These are phyloP conservation scores for Notodonta dromedarius DNA, from an alignment of 2,888 invertebrate species.

Conservation along the genomic window DNA sequence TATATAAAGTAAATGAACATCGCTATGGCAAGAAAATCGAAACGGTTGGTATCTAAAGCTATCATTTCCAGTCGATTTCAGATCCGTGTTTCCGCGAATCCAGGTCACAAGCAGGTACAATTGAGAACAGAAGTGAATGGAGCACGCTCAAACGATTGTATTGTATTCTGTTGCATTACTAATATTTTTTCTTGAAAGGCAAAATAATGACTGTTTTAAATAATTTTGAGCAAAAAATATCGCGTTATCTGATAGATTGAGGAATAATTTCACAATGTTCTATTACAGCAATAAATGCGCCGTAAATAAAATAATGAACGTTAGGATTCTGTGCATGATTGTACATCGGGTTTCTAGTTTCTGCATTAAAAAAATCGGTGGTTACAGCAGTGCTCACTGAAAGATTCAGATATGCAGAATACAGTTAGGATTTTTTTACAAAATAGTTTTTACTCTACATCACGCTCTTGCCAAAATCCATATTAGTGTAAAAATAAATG, in stretches of 20 bases:
- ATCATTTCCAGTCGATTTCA: constrained; percentile 31
- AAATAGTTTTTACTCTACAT: too few species aligned
- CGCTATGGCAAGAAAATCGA: neutral
- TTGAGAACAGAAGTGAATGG: constrained; percentile 16
- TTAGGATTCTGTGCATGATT: constrained; percentile 14
- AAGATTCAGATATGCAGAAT: too few species aligned
- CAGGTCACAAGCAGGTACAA: constrained; percentile 29
- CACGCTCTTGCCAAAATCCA: too few species aligned
- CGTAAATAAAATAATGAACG: too few species aligned
- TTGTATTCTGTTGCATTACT: constrained; percentile 17
- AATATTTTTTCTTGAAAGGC: too few species aligned
- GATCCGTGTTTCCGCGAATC: constrained; percentile 21
- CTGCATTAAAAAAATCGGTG: neutral
- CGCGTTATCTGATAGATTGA: too few species aligned
- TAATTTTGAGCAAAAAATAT: too few species aligned
- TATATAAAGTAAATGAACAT: neutral
- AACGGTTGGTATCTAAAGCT: constrained; percentile 7
- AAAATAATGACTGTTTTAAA: too few species aligned
- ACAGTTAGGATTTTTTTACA: too few species aligned
- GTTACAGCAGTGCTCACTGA: neutral
- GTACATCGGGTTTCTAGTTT: constrained; percentile 14
- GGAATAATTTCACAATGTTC: too few species aligned
- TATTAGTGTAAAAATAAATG: too few species aligned
- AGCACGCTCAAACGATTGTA: constrained; percentile 55
- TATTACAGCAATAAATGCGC: too few species aligned